Evolutionary conservation across 2,888 invertebrate genomes (phyloP), one percentile per base, ranked within the genome.

Genomic region (Cephus spinipes): DNA sequence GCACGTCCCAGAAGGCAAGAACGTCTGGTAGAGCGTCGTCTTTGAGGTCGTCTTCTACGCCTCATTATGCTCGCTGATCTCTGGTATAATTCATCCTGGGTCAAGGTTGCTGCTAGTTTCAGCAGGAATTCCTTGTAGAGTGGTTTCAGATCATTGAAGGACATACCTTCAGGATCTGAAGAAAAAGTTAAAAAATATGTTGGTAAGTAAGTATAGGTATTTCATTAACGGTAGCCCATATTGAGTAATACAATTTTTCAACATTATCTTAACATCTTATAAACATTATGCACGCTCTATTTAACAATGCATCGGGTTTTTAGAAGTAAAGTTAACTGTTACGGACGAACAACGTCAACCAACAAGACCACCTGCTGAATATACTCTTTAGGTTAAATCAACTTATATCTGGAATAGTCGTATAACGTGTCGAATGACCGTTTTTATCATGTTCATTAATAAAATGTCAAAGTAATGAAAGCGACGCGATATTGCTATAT

Each of bases 81-180:
- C 89, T 97, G 96, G 89, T 97, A 98, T 81, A 98, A 93, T 92
- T 98, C 97, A 88, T 98, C 97, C 92, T 97, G 97, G n/a, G 97
- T 97, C 79, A 98, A 92, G 0, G 97, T 97, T 0, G 97, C 95
- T 3, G 97, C 97, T 82, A 98, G 92, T 92, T 97, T 97, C 68
- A 97, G 92, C 74, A 98, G 92, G 89, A 98, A 97, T 92, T 97
- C 97, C 91, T 97, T 97, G 90, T 98, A 97, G 81, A 97, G 96
- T 73, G 97, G 97, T 91, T 97, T 97, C 80, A 98, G 93, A 88
- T 97, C 97, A 92, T 97, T 97, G 91, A 97, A 97, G 77, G 97
- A 97, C 97, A 97, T 97, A 80, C 97, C 97, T 90, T 97, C 97
- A 68, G 97, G 95, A 91, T 97, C 96, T 91, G 82, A 36, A 77